These are phyloP conservation scores for Athene noctua DNA, from an alignment of 2,113 vertebrate species.

Conservation along the genomic window DNA sequence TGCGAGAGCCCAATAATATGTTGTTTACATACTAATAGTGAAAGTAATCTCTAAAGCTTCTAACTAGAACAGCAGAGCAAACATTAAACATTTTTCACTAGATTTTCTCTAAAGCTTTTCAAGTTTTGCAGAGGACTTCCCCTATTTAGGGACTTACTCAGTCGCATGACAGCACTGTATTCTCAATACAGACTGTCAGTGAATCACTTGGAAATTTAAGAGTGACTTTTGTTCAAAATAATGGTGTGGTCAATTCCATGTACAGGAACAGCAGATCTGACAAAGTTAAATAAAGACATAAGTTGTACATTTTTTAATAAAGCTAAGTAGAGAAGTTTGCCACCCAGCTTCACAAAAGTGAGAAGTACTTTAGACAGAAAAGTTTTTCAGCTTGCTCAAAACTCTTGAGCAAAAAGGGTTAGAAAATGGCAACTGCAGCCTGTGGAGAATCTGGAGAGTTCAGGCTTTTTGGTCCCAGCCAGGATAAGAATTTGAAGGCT, in stretches of 20 bases:
- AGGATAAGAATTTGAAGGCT: not conserved
- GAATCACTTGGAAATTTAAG: not conserved
- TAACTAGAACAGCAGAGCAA: not conserved
- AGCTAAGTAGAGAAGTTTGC: not conserved
- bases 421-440: not conserved
- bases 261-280: not conserved
- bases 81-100: not conserved
- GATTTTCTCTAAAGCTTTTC: not conserved
- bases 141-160: not conserved
- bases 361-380: not conserved
- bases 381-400: not conserved
- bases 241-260: not conserved
- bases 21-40: not conserved
- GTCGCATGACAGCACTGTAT: not conserved
- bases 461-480: not conserved
- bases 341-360: not conserved
- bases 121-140: not conserved
- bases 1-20: not conserved
- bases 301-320: not conserved
- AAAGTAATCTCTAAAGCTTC: not conserved
- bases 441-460: not conserved
- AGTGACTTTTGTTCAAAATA: not conserved
- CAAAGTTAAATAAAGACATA: not conserved
- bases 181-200: not conserved
- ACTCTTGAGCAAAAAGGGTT: not conserved